A percentile compares a stretch with the other conserved stretches of the same genome.
phyloP scores from a whole-genome alignment of 1,140 invertebrate species.

The fruit fly (Drosophila melanogaster) region DNA sequence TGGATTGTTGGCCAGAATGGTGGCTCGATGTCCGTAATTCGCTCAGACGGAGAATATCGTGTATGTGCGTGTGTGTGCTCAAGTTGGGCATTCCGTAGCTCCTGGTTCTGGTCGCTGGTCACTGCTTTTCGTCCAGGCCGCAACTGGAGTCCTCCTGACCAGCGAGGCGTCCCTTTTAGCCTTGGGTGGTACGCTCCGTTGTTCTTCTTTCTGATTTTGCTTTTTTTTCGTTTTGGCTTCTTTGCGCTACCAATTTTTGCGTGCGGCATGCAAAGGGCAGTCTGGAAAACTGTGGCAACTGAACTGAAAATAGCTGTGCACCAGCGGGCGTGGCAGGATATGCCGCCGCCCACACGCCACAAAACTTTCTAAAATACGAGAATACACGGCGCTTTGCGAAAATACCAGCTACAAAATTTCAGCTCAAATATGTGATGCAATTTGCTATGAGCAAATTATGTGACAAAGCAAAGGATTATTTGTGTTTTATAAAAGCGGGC shows the following conservation, averaged over 20 bases:
- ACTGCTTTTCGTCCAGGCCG: slow-evolving; percentile 9
- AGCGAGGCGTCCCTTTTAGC: slow-evolving; percentile 1
- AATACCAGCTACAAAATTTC: background rate
- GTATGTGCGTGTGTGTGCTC: slow-evolving; percentile 10
- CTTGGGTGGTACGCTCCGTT: background rate
- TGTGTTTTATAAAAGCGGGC: background rate
- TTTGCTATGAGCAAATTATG: too few species aligned
- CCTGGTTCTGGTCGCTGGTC: slow-evolving; percentile 12
- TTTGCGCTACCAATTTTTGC: slow-evolving; percentile 20
- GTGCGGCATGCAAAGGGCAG: slow-evolving; percentile 47
- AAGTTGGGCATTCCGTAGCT: slow-evolving; percentile 23
- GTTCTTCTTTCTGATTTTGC: background rate
- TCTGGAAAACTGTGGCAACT: slow-evolving; percentile 15
- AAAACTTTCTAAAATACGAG: slow-evolving; percentile 24
- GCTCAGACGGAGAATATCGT: slow-evolving; percentile 11
- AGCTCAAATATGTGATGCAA: background rate
- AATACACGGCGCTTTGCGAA: background rate
- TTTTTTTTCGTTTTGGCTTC: background rate
- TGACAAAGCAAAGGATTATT: too few species aligned
- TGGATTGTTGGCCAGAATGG: slow-evolving; percentile 40
- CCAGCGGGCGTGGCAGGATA: slow-evolving; percentile 17
- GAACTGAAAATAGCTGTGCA: slow-evolving; percentile 36
- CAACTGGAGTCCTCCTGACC: slow-evolving; percentile 20
- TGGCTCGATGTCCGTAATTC: slow-evolving; percentile 32
- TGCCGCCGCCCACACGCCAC: slow-evolving; percentile 6